Conservation (phyloP, 1,140 invertebrate species). For the Diabrotica virgifera region DNA sequence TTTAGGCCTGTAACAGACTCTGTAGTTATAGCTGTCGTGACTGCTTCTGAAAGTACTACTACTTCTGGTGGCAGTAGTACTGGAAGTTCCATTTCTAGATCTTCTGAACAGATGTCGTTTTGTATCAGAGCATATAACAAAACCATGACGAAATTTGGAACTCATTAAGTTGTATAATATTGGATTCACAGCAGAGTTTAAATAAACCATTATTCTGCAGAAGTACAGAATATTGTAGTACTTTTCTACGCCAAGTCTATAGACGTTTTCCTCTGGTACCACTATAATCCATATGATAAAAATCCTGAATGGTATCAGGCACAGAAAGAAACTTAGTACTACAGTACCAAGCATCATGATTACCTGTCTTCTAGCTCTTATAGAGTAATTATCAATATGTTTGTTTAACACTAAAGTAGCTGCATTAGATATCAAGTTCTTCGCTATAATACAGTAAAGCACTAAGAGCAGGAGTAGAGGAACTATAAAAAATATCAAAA, state of each 20-base stretch:
- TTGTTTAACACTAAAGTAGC: constrained; percentile 59
- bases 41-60: constrained; percentile 50
- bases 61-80: constrained; percentile 51
- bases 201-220: constrained; percentile 79
- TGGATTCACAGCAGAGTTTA: constrained; percentile 82
- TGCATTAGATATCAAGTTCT: constrained; percentile 65
- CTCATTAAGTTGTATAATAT: constrained; percentile 83
- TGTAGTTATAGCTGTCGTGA: constrained; percentile 36
- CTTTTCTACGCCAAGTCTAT: constrained; percentile 62
- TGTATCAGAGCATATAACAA: constrained; percentile 62
- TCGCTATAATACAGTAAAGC: constrained; percentile 74
- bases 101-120: constrained; percentile 44
- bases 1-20: constrained; percentile 39
- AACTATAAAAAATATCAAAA: constrained; percentile 72
- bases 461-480: constrained; percentile 72
- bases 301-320: constrained; percentile 78
- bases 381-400: constrained; percentile 59
- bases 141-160: constrained; percentile 77
- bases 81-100: constrained; percentile 47
- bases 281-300: constrained; percentile 79
- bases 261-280: constrained; percentile 57
- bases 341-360: constrained; percentile 81
- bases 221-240: constrained; percentile 81
- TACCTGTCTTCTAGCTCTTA: constrained; percentile 65
- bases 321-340: constrained; percentile 82